These are phyloP conservation scores for Pseudopodoces humilis DNA, from an alignment of 2,113 vertebrate genomes.

Conservation along the genomic window DNA sequence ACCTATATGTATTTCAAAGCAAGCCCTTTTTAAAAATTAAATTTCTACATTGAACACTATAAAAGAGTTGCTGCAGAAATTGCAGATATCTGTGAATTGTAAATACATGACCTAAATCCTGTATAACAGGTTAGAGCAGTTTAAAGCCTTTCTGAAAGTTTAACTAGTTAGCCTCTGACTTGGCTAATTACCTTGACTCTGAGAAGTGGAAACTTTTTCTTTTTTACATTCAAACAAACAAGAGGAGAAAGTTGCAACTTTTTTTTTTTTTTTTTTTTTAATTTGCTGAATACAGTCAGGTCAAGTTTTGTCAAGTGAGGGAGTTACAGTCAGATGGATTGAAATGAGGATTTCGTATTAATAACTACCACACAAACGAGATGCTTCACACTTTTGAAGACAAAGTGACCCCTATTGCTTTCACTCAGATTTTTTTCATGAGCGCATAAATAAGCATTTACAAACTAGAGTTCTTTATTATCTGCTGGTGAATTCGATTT, in stretches of 20 bases:
- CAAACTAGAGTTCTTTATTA: not conserved
- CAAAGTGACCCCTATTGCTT: not conserved
- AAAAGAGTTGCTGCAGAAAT: not conserved
- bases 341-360: not conserved
- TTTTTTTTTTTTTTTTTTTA: not conserved
- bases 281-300: not conserved
- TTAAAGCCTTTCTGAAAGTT: not conserved
- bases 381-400: not conserved
- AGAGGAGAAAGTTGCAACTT: not conserved
- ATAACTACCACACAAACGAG: not conserved
- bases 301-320: not conserved
- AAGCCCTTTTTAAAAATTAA: not conserved
- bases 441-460: not conserved
- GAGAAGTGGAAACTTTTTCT: not conserved
- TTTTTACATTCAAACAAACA: not conserved
- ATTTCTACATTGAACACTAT: not conserved
- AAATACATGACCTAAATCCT: not conserved
- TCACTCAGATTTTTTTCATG: not conserved
- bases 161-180: not conserved
- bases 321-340: not conserved
- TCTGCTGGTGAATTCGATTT: not conserved
- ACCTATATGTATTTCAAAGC: not conserved
- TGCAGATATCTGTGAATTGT: not conserved
- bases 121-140: not conserved
- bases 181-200: not conserved